Base-by-base conservation (phyloP, 1,140 invertebrate species). In the Apis florea region DNA sequence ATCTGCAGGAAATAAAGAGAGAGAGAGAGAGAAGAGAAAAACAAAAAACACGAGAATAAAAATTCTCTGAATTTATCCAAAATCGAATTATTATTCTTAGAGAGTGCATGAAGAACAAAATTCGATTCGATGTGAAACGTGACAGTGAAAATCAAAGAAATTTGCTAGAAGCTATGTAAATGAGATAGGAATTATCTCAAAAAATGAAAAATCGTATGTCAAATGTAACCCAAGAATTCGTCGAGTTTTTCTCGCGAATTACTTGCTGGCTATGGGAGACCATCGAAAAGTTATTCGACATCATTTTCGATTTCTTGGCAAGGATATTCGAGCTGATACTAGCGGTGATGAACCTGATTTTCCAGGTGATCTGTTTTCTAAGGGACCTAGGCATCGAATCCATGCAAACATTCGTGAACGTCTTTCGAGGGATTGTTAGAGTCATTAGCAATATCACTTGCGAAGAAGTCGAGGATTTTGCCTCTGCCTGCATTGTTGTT, bases 401-500 rank as follows among this genome's bases (percentile, higher is more conserved):
- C 8, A 89, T 92, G 88, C 88, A 89, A 76, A 92, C 91, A 9
- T 92, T 92, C 69, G 88, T 74, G 8, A 90, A 90, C 70, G 56
- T 91, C n/a, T 90, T 92, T 26, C 84, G 89, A 26, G 86, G 89
- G 2, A 83, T 91, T 64, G 89, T 92, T 13, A 88, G 88, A 10
- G 73, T 90, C 17, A 78, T 92, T 53, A 86, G 83, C 31, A 86
- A 68, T 15, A 90, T 93, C 13, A 87, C 69, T 19, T 89, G 86
- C 64, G 90, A 93, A 5, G 90, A 92, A 21, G 82, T 92, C 26
- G 92, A 93, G 51, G 90, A 92, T 24, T 90, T 92, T 61, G 88
- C 88, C 0, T 87, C 87, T 11, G 89, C 89, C 1, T 92, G 90
- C 67, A 85, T 92, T 40, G 89, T 93, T n/a, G 64, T 91, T 11